Percentiles rank a stretch among this genome's conserved stretches.
phyloP scores from a whole-genome alignment of 1,140 invertebrate genomes.

The Drosophila pseudoananassae region DNA sequence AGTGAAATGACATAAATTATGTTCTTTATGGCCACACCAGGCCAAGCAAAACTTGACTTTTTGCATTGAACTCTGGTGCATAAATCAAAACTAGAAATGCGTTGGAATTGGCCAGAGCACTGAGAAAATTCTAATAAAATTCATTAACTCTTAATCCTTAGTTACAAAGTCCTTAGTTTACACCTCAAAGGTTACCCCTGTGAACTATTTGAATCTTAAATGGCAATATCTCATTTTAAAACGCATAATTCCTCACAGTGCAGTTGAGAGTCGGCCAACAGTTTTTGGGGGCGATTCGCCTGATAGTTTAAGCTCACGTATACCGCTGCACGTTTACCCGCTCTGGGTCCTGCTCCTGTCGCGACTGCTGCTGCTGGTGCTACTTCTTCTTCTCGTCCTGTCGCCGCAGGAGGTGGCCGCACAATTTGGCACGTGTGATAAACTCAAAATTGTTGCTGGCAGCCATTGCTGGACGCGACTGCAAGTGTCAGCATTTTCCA shows the following conservation, averaged over 20 bases:
- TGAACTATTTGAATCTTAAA: not conserved
- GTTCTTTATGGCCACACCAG: slow-evolving; percentile 65
- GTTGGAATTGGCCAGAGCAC: slow-evolving; percentile 4
- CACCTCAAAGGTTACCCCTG: too few relatives aligned
- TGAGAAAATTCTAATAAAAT: not conserved
- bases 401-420: slow-evolving; percentile 66
- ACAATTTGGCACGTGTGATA: slow-evolving; percentile 81
- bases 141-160: not conserved
- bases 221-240: not conserved
- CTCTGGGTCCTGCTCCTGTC: slow-evolving; percentile 7
- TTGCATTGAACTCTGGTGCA: slow-evolving; percentile 74
- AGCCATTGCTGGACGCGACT: slow-evolving; percentile 56
- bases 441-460: slow-evolving; percentile 77
- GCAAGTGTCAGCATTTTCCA: slow-evolving; percentile 50
- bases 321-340: slow-evolving; percentile 57
- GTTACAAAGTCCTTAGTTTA: not conserved
- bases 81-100: slow-evolving; percentile 66
- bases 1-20: slow-evolving; percentile 73
- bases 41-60: slow-evolving; percentile 69
- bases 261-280: not conserved
- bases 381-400: slow-evolving; percentile 19
- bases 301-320: slow-evolving; percentile 66
- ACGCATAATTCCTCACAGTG: not conserved
- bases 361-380: not conserved
- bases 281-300: slow-evolving; percentile 15